A percentile compares a stretch with the other conserved stretches of the same genome.
These are phyloP conservation scores for Heloderma charlesbogerti DNA, from an alignment of 2,113 vertebrate genomes.

Conservation along the genomic window DNA sequence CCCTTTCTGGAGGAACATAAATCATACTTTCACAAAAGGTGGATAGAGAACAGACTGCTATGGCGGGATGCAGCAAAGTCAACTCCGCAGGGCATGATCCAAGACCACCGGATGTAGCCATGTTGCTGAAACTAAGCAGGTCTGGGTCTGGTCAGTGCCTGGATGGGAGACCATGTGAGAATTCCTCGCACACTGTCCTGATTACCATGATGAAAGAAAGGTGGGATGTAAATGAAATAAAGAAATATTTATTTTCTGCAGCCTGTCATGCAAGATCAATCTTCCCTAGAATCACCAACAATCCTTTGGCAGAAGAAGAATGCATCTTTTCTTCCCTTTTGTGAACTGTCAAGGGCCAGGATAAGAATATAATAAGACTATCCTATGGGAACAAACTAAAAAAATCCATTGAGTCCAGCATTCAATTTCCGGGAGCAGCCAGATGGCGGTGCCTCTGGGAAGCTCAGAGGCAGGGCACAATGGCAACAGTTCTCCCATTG, in stretches of 20 bases:
- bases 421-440: neutral
- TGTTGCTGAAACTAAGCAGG: neutral
- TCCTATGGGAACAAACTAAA: neutral
- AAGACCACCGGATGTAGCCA: neutral
- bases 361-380: neutral
- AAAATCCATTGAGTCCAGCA: neutral
- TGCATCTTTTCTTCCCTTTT: fast-evolving
- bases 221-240: neutral
- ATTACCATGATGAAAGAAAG: neutral
- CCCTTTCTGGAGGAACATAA: fast-evolving
- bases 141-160: neutral
- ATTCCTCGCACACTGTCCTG: neutral
- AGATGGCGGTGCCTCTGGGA: neutral
- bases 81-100: fast-evolving
- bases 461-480: neutral
- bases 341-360: neutral
- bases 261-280: fast-evolving
- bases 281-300: neutral
- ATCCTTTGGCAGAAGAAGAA: fast-evolving
- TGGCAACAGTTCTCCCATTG: neutral
- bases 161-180: neutral
- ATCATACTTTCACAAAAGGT: neutral
- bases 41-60: neutral
- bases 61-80: neutral
- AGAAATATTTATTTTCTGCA: neutral